phyloP scores from a whole-genome alignment of 1,140 invertebrate species.

The Pseudomyrmex dendroicus region DNA sequence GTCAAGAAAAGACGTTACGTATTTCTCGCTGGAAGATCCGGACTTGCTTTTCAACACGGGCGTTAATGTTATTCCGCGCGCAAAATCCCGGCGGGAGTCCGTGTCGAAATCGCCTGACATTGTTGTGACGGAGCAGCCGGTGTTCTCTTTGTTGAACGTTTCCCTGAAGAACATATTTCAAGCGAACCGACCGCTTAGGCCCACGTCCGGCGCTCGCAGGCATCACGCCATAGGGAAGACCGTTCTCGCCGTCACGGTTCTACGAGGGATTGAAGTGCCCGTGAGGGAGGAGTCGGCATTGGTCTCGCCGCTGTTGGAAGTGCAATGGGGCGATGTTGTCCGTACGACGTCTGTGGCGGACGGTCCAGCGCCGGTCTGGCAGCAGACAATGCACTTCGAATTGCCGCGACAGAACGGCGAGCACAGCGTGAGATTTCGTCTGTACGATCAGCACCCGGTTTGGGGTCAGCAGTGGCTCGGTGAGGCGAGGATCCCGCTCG shows the following conservation, averaged over 20 bases:
- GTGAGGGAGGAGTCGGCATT: slow-evolving; percentile 82
- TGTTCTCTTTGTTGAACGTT: slow-evolving; percentile 78
- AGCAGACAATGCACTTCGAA: slow-evolving; percentile 81
- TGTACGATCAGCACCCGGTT: slow-evolving; percentile 83
- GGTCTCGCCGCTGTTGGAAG: slow-evolving; percentile 80
- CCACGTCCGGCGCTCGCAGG: slow-evolving; percentile 64
- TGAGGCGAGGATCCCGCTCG: slow-evolving; percentile 80
- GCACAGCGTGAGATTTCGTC: slow-evolving; percentile 77
- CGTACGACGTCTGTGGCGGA: slow-evolving; percentile 77
- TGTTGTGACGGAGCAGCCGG: slow-evolving; percentile 77
- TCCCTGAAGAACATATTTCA: slow-evolving; percentile 77
- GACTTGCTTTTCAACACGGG: slow-evolving; percentile 65
- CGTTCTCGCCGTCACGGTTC: slow-evolving; percentile 77
- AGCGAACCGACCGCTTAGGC: slow-evolving; percentile 72
- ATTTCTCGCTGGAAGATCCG: slow-evolving; percentile 77
- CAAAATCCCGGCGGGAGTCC: slow-evolving; percentile 3
- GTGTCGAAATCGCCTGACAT: slow-evolving; percentile 72
- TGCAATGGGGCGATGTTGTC: slow-evolving; percentile 80
- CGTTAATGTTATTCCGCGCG: neutral
- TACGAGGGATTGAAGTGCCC: slow-evolving; percentile 82
- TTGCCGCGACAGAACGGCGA: slow-evolving; percentile 75
- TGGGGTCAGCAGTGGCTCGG: slow-evolving; percentile 84
- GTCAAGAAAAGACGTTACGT: slow-evolving; percentile 64
- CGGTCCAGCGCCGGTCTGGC: slow-evolving; percentile 82
- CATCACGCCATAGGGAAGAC: slow-evolving; percentile 74